These are phyloP conservation scores for Macaria liturata DNA, from an alignment of 2,888 invertebrate species.

Conservation along the genomic window DNA sequence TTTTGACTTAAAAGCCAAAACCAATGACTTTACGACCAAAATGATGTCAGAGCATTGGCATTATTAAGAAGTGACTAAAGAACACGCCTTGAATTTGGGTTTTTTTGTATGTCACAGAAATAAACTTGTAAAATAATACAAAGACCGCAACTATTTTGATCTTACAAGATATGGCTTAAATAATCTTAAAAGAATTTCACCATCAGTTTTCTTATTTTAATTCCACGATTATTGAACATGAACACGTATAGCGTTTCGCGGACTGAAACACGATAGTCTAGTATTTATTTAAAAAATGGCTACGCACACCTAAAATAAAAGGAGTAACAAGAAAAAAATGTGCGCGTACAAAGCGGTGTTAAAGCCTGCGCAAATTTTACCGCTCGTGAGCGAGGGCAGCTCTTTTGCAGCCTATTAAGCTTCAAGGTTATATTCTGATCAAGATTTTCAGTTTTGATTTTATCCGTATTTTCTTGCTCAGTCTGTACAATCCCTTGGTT, in stretches of 20 bases:
- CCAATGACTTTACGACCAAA: conserved; percentile 8
- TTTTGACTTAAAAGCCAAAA: conserved; percentile 17
- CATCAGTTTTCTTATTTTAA: too few species aligned
- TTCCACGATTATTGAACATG: neutral
- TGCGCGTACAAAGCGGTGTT: conserved; percentile 28
- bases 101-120: too few species aligned
- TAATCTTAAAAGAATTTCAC: too few species aligned
- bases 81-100: conserved; percentile 21
- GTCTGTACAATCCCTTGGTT: conserved; percentile 1
- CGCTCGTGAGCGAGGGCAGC: too few species aligned
- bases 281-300: conserved; percentile 24
- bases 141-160: too few species aligned
- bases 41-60: conserved; percentile 30
- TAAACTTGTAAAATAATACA: too few species aligned
- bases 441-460: too few species aligned
- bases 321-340: conserved; percentile 23
- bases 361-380: conserved; percentile 19
- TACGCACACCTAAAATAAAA: conserved; percentile 18
- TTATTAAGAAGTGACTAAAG: conserved; percentile 26
- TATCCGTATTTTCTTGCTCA: too few species aligned
- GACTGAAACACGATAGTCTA: conserved; percentile 14
- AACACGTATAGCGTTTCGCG: neutral
- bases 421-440: too few species aligned
- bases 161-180: too few species aligned
- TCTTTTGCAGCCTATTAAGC: too few species aligned